Base-by-base conservation (phyloP, 2,888 invertebrate species). In the Sminthurides aquaticus region DNA sequence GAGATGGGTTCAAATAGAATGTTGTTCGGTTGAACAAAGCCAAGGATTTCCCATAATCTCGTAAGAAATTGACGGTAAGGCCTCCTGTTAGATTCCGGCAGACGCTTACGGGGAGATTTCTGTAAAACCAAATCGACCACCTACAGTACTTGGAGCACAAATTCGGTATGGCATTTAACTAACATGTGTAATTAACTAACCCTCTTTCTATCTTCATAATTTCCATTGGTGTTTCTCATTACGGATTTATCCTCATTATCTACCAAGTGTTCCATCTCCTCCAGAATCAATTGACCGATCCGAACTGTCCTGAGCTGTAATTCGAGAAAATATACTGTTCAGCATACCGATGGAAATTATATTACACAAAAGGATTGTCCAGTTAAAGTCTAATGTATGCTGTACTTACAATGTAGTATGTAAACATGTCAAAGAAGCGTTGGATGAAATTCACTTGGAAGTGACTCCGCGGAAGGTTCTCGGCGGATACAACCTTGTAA, bases 1-100 rank as follows among this genome's bases (percentile, higher is more conserved):
- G 55, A 49, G 24, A 63, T 29, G 24, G 63, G 58, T 25, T 63
- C 63, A 63, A 63, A 63, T 22, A 57, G n/a, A 29, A 63, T 3
- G 18, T 27, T 49, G 27, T 57, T 49, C 5, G 49, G 11, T 49
- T 58, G 24, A 8, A 15, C 5, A 20, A 57, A 29, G 1, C 62
- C 62, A 24, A 63, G 28, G 3, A 58, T 27, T 27, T 58, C 57
- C 28, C n/a, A 49, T 18, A 62, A n/a, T 24, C 48, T 43, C 2
- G 48, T 20, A 1, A 63, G 24, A 34, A 25, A 52, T 11, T 58
- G 49, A 11, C 26, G 29, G 22, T 58, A 48, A 49, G 29, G 29
- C n/a, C 49, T 15, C 5, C 20, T 5, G 3, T 29, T 28, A 1
- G 63, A 57, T 25, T 58, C 49, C 2, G 63, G 28, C 2, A 63